A percentile compares a stretch with the other conserved stretches of the same genome.
These are phyloP conservation scores for Papilio glaucus DNA, from an alignment of 1,140 invertebrate species.

Conservation along the genomic window DNA sequence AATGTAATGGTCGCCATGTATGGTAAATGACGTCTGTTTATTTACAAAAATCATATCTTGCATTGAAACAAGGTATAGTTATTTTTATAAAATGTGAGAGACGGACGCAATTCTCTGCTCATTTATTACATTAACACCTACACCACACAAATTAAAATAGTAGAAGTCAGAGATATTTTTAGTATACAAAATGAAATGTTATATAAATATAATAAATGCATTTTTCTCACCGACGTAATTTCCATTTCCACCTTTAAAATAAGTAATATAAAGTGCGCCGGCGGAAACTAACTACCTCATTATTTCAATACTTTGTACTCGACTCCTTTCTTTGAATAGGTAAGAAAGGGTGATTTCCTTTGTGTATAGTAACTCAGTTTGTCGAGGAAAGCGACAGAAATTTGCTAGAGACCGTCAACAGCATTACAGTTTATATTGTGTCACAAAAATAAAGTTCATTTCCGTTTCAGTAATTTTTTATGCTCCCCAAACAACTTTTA, in stretches of 20 bases:
- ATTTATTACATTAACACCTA: too few relatives aligned
- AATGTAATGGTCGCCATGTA: too few relatives aligned
- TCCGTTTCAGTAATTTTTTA: too few relatives aligned
- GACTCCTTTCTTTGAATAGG: slow-evolving; percentile 7
- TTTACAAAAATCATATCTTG: too few relatives aligned
- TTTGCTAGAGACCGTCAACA: neutral
- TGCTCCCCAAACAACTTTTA: too few relatives aligned
- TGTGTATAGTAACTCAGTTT: slow-evolving; percentile 9
- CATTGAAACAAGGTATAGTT: too few relatives aligned
- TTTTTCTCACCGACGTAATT: slow-evolving; percentile 6
- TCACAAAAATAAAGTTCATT: neutral
- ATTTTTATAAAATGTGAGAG: neutral
- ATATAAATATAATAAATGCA: too few relatives aligned
- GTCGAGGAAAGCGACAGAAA: neutral
- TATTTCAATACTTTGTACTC: slow-evolving; percentile 22
- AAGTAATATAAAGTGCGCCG: slow-evolving; percentile 8
- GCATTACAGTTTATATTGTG: neutral
- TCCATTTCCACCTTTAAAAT: slow-evolving; percentile 3
- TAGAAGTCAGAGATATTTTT: neutral
- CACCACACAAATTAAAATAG: neutral
- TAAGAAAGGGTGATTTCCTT: slow-evolving; percentile 23
- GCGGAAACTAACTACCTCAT: slow-evolving; percentile 22
- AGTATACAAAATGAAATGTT: too few relatives aligned
- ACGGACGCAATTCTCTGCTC: neutral
- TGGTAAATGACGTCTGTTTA: too few relatives aligned